These are phyloP conservation scores for Chionis minor DNA, from an alignment of 2,113 vertebrate genomes.

Conservation along the genomic window DNA sequence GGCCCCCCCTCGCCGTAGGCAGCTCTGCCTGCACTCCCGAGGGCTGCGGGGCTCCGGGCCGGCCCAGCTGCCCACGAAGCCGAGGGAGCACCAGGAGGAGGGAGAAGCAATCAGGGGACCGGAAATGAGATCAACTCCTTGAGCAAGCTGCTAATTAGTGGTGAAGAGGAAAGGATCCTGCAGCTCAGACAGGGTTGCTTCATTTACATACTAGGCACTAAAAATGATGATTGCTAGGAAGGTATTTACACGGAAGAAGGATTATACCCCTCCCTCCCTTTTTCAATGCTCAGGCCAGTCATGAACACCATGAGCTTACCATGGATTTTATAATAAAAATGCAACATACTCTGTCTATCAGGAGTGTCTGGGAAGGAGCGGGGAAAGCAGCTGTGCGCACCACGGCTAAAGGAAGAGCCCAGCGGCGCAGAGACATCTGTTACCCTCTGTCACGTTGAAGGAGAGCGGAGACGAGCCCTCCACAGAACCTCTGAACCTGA, in stretches of 20 bases:
- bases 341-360: background rate
- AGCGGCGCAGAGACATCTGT: background rate
- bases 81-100: background rate
- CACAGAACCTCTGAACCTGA: background rate
- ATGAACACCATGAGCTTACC: background rate
- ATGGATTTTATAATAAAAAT: background rate
- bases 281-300: background rate
- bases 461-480: background rate
- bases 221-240: slow-evolving; percentile 48
- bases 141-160: background rate
- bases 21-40: background rate
- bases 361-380: slow-evolving; percentile 23
- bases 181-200: slow-evolving; percentile 30
- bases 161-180: background rate
- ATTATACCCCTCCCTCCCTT: background rate
- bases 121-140: background rate
- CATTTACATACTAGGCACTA: slow-evolving; percentile 61
- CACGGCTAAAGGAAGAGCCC: background rate
- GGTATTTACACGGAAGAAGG: slow-evolving; percentile 47
- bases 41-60: background rate
- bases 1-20: background rate
- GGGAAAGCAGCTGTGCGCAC: background rate
- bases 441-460: background rate
- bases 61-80: background rate
- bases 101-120: background rate